These are phyloP conservation scores for Porites cylindrica DNA, from an alignment of 92 coral and sea anemone genomes.

Conservation along the genomic window DNA sequence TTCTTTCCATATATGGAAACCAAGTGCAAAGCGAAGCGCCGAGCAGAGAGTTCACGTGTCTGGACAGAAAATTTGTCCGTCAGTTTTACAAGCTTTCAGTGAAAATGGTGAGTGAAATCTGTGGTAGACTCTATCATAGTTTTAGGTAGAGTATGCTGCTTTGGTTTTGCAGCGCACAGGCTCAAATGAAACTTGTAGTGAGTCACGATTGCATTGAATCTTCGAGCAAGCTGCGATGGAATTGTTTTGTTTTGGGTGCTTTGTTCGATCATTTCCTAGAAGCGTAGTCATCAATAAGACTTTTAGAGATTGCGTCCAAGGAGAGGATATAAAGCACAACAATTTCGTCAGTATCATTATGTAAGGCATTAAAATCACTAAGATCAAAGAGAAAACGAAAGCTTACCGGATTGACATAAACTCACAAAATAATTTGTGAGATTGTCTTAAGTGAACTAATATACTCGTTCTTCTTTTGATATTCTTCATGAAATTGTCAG, in stretches of 20 bases:
- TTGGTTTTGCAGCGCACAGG: neutral
- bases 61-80: neutral
- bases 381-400: too few species aligned
- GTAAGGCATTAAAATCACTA: too few species aligned
- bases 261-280: neutral
- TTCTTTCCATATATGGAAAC: slow-evolving; percentile 30
- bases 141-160: neutral
- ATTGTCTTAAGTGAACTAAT: too few species aligned
- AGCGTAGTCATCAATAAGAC: too few species aligned
- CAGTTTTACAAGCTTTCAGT: neutral
- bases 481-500: too few species aligned
- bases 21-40: neutral
- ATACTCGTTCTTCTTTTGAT: too few species aligned
- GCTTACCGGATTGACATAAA: too few species aligned
- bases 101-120: slow-evolving; percentile 23
- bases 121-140: neutral
- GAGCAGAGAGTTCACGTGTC: slow-evolving; percentile 14
- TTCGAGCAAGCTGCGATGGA: neutral
- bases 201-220: neutral
- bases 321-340: too few species aligned
- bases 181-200: neutral
- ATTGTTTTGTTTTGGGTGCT: neutral
- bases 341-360: too few species aligned
- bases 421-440: too few species aligned
- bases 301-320: too few species aligned